Conservation (phyloP, 2,797 vertebrate genomes). For the Antrozous pallidus region DNA sequence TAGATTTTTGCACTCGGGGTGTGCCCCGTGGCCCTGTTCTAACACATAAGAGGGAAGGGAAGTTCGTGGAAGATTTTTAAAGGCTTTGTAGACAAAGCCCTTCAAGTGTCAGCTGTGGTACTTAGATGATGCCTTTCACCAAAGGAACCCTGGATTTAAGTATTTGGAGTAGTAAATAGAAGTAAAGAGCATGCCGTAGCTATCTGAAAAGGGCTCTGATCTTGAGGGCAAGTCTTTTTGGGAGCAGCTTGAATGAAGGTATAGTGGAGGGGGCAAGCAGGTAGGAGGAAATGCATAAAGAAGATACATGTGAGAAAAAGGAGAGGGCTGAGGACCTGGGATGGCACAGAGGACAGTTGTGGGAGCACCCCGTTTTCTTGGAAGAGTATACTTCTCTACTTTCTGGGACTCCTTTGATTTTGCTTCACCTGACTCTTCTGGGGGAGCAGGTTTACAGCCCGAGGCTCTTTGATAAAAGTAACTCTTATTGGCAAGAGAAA, state of each 20-base stretch:
- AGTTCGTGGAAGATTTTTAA: neutral
- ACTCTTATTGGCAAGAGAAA: conserved; percentile 14
- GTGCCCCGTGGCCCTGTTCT: rapidly evolving
- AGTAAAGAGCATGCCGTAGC: neutral
- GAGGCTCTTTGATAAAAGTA: conserved; percentile 20
- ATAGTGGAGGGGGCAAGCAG: no score
- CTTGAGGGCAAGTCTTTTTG: neutral
- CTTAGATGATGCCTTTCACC: neutral
- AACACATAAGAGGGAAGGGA: neutral
- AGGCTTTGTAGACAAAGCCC: neutral
- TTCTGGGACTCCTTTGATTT: neutral
- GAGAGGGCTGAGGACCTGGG: neutral
- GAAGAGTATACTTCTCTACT: neutral
- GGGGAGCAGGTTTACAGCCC: neutral
- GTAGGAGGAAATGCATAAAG: neutral
- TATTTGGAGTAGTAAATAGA: neutral
- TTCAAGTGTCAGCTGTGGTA: neutral
- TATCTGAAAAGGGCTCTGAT: neutral
- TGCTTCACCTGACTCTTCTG: neutral
- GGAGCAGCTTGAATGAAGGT: neutral
- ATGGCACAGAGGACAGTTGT: rapidly evolving
- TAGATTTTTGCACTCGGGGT: neutral
- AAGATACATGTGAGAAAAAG: neutral
- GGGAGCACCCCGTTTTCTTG: neutral
- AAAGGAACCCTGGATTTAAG: neutral